Base-by-base conservation (phyloP, 2,888 invertebrate species). In the Zelleria hepariella region DNA sequence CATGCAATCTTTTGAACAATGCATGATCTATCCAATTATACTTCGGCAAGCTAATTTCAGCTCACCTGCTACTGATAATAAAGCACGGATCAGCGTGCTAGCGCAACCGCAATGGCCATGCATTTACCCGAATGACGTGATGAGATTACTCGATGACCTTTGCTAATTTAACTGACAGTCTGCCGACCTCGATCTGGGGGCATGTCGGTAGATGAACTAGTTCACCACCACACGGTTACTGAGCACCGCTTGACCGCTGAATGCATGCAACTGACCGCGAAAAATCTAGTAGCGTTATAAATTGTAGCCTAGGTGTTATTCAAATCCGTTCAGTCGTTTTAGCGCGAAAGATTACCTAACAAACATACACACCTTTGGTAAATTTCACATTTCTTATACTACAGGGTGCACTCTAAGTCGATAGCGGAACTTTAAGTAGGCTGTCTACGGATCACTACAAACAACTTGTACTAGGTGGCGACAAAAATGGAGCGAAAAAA, bases 91-190 rank as follows among this genome's bases (percentile, higher is more conserved):
- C 0, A 51, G 23, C 0, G 2, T 51, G 2, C 2, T 15, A 26
- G 54, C 26, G 5, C n/a, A 24, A 23, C 10, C 10, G 21, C 20
- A 51, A 51, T 20, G 51, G 1, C 20, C 21, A 51, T 4, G 51
- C 32, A 51, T 54, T 54, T 25, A 25, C 26, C n/a, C 18, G 56
- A 56, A 27, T 42, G 56, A 56, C 56, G 5, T 56, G 56, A 56
- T 32, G 56, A 32, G 56, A 56, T 56, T 56, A 56, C 32, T 15
- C 23, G 32, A 27, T 27, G 56, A 27, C 56, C 56, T 56, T 27
- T 32, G 32, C 56, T 56, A 32, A 56, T 56, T 56, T 20, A 56
- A 23, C 56, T 27, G 56, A 42, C 27, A 32, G 27, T 23, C 20
- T 23, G 8, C 23, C 26, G 32, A 56, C 56, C 56, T 10, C 27